Conservation (phyloP, 2,888 invertebrate genomes). For the Xanthorhoe designata region DNA sequence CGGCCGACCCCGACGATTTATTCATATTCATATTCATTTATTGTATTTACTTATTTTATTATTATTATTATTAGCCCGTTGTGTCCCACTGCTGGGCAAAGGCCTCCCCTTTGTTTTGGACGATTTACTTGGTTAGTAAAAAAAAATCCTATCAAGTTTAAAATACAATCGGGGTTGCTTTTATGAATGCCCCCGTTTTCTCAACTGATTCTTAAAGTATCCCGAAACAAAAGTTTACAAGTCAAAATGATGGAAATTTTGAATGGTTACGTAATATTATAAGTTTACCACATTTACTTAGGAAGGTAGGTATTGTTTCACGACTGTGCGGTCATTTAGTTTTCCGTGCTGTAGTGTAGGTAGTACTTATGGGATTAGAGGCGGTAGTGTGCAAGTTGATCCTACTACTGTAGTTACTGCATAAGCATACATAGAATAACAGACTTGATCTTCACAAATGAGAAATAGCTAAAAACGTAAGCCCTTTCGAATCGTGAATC, state of each 20-base stretch:
- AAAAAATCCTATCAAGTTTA: too few relatives aligned
- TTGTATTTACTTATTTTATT: too few relatives aligned
- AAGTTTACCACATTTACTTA: neutral
- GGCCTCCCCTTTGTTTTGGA: too few relatives aligned
- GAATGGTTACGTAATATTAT: neutral
- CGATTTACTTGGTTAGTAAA: too few relatives aligned
- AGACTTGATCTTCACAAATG: neutral
- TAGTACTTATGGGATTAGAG: neutral
- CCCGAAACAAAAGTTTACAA: neutral
- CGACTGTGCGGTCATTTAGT: slow-evolving; percentile 23
- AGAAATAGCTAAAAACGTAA: neutral
- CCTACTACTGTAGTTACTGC: neutral
- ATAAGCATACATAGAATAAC: neutral
- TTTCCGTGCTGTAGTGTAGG: slow-evolving; percentile 29
- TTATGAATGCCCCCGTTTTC: too few relatives aligned
- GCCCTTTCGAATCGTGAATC: slow-evolving; percentile 5
- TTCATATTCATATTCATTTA: too few relatives aligned
- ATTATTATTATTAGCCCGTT: too few relatives aligned
- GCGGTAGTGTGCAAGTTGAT: neutral
- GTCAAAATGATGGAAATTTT: neutral
- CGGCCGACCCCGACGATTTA: too few relatives aligned
- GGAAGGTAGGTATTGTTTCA: slow-evolving; percentile 22
- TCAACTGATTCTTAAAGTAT: too few relatives aligned
- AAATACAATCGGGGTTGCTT: too few relatives aligned
- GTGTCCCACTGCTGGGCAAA: too few relatives aligned